Evolutionary conservation across 2,113 vertebrate species (phyloP), one percentile per base, ranked within the genome.

Genomic region (Ciconia boyciana): DNA sequence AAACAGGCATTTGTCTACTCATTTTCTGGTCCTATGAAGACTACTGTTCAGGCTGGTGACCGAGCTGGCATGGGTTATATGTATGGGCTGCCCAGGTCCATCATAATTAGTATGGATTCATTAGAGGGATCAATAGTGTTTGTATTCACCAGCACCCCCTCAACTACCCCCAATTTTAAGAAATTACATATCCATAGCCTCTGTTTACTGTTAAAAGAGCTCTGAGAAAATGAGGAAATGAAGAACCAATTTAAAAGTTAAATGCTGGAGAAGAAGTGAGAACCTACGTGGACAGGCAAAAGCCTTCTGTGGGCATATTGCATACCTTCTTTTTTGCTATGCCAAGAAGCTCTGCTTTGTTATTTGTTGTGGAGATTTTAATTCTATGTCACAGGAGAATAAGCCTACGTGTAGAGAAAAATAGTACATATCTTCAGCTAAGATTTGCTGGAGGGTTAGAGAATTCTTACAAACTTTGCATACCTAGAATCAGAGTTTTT

Each of bases 1-100:
- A 95, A 97, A 92, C 7, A 22, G 44, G 62, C 82, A 90, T 88
- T 96, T 95, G 83, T 95, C 91, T 91, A 58, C 71, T 55, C 41
- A 52, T 78, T 96, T 93, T 90, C 84, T 82, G 71, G 44, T 92
- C 36, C 61, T 80, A 39, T 51, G 89, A 94, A 89, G 79, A 90
- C 25, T 57, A 43, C 71, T 60, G 61, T 87, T 86, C 2, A 79
- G 72, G 68, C 26, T 82, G 85, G 91, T 78, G 90, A 93, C 55
- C 3, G 20, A 87, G 65, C 57, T 94, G 93, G 72, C 79, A 83
- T 1, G 1, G 39, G 62, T n/a, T 87, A 31, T 6, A n/a, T 0
- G 3, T 39, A 61, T 1, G 2, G 54, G 36, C 54, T 90, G 44
- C 65, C 49, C 43, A 34, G 49, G 32, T 22, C 49, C 46, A 90